Conservation (phyloP, 2,888 invertebrate species). For the Trachelus troglodyta region DNA sequence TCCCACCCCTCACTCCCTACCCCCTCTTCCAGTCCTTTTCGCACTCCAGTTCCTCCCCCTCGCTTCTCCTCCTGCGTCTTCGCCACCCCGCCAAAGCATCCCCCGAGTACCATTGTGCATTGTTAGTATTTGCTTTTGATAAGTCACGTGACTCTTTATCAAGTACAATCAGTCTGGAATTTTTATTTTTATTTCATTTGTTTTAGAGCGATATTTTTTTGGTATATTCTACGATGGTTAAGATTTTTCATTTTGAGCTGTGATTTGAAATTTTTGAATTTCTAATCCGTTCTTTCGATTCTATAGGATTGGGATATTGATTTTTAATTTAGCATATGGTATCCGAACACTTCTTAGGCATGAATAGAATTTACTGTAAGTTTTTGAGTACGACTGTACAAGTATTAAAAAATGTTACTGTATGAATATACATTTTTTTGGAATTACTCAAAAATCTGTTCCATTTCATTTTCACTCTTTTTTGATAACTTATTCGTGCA, state of each 20-base stretch:
- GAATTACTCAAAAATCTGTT: background rate
- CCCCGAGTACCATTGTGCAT: background rate
- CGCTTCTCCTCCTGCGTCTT: background rate
- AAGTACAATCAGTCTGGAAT: background rate
- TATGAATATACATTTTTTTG: no score
- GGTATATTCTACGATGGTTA: background rate
- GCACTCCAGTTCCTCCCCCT: background rate
- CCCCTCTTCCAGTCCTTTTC: conserved; percentile 16
- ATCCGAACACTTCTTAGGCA: background rate
- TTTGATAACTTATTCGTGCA: conserved; percentile 26
- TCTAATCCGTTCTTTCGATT: no score
- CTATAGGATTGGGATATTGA: conserved; percentile 13
- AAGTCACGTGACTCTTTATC: background rate
- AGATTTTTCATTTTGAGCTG: background rate
- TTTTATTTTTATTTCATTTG: background rate
- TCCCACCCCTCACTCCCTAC: conserved; percentile 16
- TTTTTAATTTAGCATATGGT: conserved; percentile 19
- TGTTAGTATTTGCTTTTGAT: background rate
- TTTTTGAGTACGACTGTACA: no score
- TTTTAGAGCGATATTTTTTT: background rate
- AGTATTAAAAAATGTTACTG: no score
- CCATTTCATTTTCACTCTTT: background rate
- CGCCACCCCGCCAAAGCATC: background rate
- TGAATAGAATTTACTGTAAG: no score
- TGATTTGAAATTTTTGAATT: background rate